A percentile compares a stretch with the other conserved stretches of the same genome.
Evolutionary conservation across 2,888 invertebrate species (phyloP).

Genomic region (Volucella bombylans): DNA sequence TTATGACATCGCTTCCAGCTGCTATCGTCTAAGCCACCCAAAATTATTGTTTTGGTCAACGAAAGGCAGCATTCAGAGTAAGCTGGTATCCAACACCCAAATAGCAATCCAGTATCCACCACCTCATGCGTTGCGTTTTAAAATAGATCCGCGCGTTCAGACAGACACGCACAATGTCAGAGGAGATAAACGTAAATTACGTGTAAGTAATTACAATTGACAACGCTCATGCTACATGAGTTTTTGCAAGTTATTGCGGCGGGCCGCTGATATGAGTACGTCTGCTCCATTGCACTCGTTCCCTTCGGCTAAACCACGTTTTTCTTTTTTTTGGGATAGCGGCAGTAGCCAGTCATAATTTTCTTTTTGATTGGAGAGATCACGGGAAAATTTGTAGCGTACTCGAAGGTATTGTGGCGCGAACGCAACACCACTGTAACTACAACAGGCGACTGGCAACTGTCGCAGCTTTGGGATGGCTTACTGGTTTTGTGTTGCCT

Average conservation of each 20-base stretch:
- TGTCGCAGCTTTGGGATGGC: constrained; percentile 35
- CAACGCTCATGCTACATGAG: constrained; percentile 59
- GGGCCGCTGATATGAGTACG: neutral
- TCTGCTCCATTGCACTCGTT: constrained; percentile 6
- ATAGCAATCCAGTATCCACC: too few relatives aligned
- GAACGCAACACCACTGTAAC: constrained; percentile 34
- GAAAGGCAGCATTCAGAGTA: constrained; percentile 20
- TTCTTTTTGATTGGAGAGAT: constrained; percentile 7
- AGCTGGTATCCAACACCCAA: neutral
- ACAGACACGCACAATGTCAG: constrained; percentile 36
- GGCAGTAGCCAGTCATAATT: constrained; percentile 43
- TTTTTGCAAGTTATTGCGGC: constrained; percentile 52
- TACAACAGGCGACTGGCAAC: constrained; percentile 14
- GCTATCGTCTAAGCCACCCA: constrained; percentile 26
- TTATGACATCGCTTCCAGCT: constrained; percentile 66
- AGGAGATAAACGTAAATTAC: constrained; percentile 55
- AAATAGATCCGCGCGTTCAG: neutral
- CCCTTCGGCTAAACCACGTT: constrained; percentile 40
- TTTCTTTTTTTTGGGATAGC: constrained; percentile 37
- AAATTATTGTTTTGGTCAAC: constrained; percentile 56
- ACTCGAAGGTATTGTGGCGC: constrained; percentile 8
- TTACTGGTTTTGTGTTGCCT: constrained; percentile 52
- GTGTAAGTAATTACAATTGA: constrained; percentile 73
- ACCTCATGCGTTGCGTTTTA: too few relatives aligned
- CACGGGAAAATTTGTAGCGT: constrained; percentile 6